Conservation (phyloP, 2,888 invertebrate species). For the Latrodectus elegans region DNA sequence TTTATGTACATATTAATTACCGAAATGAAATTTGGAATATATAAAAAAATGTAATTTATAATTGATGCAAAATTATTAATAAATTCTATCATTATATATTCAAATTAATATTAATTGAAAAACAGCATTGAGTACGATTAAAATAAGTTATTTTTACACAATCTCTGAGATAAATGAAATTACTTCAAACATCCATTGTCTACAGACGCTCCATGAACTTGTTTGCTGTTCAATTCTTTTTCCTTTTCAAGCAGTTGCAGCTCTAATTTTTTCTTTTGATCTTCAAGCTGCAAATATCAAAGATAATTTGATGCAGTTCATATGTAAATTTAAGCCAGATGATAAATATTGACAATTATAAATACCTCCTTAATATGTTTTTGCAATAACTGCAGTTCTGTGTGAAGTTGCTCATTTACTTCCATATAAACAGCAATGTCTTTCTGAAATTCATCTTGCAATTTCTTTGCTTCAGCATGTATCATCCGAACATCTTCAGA, state of each 20-base stretch:
- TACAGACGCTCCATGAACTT: constrained; percentile 27
- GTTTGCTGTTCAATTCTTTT: constrained; percentile 36
- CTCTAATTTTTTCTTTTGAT: constrained; percentile 45
- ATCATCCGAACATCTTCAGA: constrained; percentile 48
- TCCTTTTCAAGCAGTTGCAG: constrained; percentile 43
- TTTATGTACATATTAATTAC: too few relatives aligned
- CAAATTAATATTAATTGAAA: too few relatives aligned
- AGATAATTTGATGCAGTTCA: background rate
- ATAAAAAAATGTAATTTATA: too few relatives aligned
- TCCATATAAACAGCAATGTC: constrained; percentile 54
- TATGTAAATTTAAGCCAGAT: background rate
- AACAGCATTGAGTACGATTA: too few relatives aligned
- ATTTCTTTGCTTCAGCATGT: constrained; percentile 35
- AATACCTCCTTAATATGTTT: constrained; percentile 41
- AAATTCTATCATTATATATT: too few relatives aligned
- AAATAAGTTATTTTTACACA: too few relatives aligned
- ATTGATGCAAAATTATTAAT: too few relatives aligned
- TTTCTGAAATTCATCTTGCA: constrained; percentile 61
- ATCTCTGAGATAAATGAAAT: background rate
- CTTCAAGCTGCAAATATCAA: constrained; percentile 32
- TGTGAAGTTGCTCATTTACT: constrained; percentile 38
- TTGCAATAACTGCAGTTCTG: constrained; percentile 21
- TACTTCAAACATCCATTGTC: constrained; percentile 55
- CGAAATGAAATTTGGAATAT: too few relatives aligned
- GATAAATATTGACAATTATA: background rate